Evolutionary conservation across 2,797 vertebrate genomes (phyloP).

Genomic region (Eleutherodactylus coqui): DNA sequence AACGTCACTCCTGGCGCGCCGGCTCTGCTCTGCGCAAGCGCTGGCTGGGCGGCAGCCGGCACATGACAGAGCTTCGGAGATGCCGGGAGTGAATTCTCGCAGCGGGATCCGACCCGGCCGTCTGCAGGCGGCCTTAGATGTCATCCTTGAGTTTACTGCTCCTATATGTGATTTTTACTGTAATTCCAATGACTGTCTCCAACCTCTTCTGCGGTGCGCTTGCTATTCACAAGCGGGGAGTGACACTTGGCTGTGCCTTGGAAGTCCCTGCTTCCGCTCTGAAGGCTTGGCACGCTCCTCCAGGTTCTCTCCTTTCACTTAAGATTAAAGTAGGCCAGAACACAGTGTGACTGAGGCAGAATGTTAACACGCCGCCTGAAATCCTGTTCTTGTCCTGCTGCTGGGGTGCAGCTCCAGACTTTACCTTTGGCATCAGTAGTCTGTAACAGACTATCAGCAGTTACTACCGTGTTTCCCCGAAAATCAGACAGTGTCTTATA

Average conservation of each 20-base stretch:
- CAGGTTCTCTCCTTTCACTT: conserved; percentile 12
- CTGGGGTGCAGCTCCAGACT: conserved; percentile 7
- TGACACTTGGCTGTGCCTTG: not conserved
- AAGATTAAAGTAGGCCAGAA: conserved; percentile 15
- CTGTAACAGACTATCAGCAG: not conserved
- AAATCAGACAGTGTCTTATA: too few relatives aligned
- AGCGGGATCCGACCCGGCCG: too few relatives aligned
- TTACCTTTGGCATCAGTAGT: not conserved
- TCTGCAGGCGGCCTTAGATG: too few relatives aligned
- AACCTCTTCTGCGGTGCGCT: not conserved
- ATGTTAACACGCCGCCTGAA: not conserved
- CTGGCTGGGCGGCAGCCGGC: too few relatives aligned
- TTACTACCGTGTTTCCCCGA: too few relatives aligned
- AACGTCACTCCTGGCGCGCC: too few relatives aligned
- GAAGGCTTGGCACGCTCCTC: conserved; percentile 8
- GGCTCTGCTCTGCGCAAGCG: too few relatives aligned
- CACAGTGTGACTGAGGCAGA: conserved; percentile 40
- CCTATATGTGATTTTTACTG: too few relatives aligned
- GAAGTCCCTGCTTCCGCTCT: conserved; percentile 17
- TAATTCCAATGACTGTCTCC: not conserved
- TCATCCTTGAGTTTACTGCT: too few relatives aligned
- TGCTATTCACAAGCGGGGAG: not conserved
- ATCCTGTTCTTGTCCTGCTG: conserved; percentile 15
- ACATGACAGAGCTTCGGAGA: too few relatives aligned
- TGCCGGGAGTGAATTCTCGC: too few relatives aligned